Percentiles rank a stretch among this genome's conserved stretches.
phyloP scores from a whole-genome alignment of 2,888 invertebrate genomes.

The Drosophila stalkeri region DNA sequence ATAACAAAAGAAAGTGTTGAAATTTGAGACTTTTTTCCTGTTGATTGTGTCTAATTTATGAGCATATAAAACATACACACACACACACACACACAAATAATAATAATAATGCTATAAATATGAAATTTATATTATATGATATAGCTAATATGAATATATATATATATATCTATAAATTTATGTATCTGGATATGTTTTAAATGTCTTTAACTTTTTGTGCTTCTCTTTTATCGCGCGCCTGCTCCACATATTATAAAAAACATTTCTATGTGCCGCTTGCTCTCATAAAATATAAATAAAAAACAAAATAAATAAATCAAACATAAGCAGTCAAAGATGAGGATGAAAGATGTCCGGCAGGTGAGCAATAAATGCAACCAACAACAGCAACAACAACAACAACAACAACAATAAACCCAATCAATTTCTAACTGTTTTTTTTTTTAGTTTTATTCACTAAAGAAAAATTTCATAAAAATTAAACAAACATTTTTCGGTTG shows the following conservation, averaged over 20 bases:
- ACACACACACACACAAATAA: constrained; percentile 14
- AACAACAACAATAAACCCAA: constrained; percentile 1
- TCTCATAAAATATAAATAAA: constrained; percentile 31
- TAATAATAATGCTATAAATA: constrained; percentile 25
- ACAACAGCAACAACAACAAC: constrained; percentile 39
- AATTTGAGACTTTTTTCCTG: constrained; percentile 51
- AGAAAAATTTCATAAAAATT: constrained; percentile 23
- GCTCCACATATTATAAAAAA: constrained; percentile 34
- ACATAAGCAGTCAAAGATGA: constrained; percentile 88
- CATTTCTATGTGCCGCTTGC: constrained; percentile 69
- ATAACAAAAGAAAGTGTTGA: constrained; percentile 64
- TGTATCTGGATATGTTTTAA: constrained; percentile 34
- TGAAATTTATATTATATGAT: constrained; percentile 30
- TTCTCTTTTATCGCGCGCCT: constrained; percentile 58
- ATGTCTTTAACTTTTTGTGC: constrained; percentile 70
- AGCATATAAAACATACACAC: constrained; percentile 13
- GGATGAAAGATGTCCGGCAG: constrained; percentile 89
- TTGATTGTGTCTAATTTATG: constrained; percentile 43
- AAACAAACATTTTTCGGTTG: constrained; percentile 24
- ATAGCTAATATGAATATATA: constrained; percentile 32
- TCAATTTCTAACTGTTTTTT: constrained; percentile 42
- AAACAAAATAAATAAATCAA: constrained; percentile 14
- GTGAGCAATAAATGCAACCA: constrained; percentile 85
- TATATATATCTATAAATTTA: constrained; percentile 20
- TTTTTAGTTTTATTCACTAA: constrained; percentile 39